These are phyloP conservation scores for Erpobdella octoculata DNA, from an alignment of 2,888 invertebrate genomes.

Conservation along the genomic window DNA sequence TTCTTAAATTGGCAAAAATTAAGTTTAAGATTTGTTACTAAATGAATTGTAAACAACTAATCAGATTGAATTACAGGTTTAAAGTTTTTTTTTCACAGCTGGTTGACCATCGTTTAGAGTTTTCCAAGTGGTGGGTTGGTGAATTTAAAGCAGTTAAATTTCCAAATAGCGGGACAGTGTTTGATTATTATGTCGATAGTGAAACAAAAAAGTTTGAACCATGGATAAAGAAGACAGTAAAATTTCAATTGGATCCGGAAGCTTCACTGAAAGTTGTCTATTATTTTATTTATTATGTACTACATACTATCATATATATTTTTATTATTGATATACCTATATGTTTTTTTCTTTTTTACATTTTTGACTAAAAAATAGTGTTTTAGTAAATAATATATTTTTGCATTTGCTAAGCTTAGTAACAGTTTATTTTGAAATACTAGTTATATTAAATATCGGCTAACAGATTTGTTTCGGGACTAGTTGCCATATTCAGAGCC, in stretches of 20 bases:
- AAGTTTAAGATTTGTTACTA: too few relatives aligned
- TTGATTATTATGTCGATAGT: constrained; percentile 83
- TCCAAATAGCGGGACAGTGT: constrained; percentile 81
- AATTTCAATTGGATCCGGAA: constrained; percentile 84
- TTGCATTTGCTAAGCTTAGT: not conserved
- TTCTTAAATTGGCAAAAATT: too few relatives aligned
- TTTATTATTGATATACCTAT: too few relatives aligned
- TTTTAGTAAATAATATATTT: not conserved
- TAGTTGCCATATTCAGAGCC: too few relatives aligned
- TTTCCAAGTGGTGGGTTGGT: constrained; percentile 93
- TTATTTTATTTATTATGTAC: not conserved
- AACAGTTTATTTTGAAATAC: too few relatives aligned
- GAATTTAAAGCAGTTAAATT: constrained; percentile 91
- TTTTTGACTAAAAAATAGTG: too few relatives aligned
- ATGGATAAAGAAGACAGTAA: constrained; percentile 80
- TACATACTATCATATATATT: too few relatives aligned
- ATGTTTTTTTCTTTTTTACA: too few relatives aligned
- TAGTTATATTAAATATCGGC: too few relatives aligned
- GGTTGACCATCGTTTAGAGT: constrained; percentile 83
- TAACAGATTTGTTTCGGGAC: too few relatives aligned
- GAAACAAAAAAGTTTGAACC: constrained; percentile 80
- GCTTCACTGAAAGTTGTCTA: constrained; percentile 69
- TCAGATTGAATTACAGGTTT: constrained; percentile 10
- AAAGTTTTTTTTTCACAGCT: constrained; percentile 57
- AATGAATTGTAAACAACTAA: too few relatives aligned